Base-by-base conservation (phyloP, 2,888 invertebrate genomes). In the Colletes collaris region DNA sequence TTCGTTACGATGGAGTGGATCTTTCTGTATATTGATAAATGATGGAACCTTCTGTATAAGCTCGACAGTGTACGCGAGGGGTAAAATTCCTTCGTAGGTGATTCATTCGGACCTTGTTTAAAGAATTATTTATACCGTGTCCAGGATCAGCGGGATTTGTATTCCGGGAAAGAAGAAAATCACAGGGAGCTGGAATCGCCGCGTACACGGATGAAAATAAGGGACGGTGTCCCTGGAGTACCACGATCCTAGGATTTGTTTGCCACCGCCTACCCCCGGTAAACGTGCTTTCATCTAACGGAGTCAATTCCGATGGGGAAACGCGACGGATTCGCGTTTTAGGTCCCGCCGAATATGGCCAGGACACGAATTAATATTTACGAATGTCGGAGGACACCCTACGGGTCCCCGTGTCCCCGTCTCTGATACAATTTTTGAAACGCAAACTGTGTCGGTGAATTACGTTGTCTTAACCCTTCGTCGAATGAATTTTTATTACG, bases 241-340 rank as follows among this genome's bases (percentile, higher is more conserved):
- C 84, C 84, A 86, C 85, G 85, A 87, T 85, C 83, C 89, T 83
- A 73, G 86, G 89, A 90, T 90, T 90, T 90, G 89, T 90, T 90
- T 90, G 87, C 89, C 81, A 84, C 86, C 86, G 76, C 86, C 83
- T 67, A 72, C 80, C 78, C 81, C 77, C 78, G 27, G 65, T 79
- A 76, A 84, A 88, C 83, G 77, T 85, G 85, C 80, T 84, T 87
- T 89, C 83, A 79, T 71, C 80, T 86, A 88, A 88, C 87, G 63
- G 77, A 85, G 86, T 86, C 86, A 84, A 83, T 75, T 80, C 78
- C 80, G 44, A 82, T 76, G 79, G 82, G 75, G 55, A 69, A 76
- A 78, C 60, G 65, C 67, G 74, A 65, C 66, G 71, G 70, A 69
- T 73, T 53, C 75, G 55, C 73, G 70, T 71, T 75, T 66, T 72